These are phyloP conservation scores for Heliconius hermathena DNA, from an alignment of 1,140 invertebrate genomes.

Conservation along the genomic window DNA sequence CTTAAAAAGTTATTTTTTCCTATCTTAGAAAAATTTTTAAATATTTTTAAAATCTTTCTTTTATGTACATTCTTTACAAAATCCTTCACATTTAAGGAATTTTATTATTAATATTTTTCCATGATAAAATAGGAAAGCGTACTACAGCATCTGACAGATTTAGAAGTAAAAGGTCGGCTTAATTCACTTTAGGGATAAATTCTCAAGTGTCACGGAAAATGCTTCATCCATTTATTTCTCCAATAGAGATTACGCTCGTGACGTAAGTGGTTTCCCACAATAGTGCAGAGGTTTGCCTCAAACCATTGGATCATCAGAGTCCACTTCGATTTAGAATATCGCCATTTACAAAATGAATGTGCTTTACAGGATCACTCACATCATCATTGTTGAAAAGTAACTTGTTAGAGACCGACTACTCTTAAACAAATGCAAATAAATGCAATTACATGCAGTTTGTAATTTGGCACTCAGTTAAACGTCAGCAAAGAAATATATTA, in stretches of 20 bases:
- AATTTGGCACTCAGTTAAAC: too few species aligned
- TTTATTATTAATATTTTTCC: neutral
- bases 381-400: too few species aligned
- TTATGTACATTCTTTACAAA: neutral
- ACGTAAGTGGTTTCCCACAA: constrained; percentile 43
- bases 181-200: constrained; percentile 41
- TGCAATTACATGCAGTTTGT: too few species aligned
- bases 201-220: constrained; percentile 37
- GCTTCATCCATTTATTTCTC: constrained; percentile 40
- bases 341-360: neutral
- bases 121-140: neutral
- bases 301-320: constrained; percentile 37
- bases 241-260: constrained; percentile 40
- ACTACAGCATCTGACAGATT: neutral
- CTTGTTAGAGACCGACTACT: too few species aligned
- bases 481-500: too few species aligned
- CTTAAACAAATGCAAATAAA: too few species aligned
- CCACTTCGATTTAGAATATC: constrained; percentile 33
- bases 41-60: too few species aligned
- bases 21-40: too few species aligned
- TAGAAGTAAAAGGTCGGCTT: constrained; percentile 30
- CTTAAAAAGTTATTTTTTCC: too few species aligned
- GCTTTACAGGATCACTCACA: neutral
- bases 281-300: constrained; percentile 37
- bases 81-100: neutral